These are phyloP conservation scores for Chloroceryle amazona DNA, from an alignment of 2,797 vertebrate genomes.

Conservation along the genomic window DNA sequence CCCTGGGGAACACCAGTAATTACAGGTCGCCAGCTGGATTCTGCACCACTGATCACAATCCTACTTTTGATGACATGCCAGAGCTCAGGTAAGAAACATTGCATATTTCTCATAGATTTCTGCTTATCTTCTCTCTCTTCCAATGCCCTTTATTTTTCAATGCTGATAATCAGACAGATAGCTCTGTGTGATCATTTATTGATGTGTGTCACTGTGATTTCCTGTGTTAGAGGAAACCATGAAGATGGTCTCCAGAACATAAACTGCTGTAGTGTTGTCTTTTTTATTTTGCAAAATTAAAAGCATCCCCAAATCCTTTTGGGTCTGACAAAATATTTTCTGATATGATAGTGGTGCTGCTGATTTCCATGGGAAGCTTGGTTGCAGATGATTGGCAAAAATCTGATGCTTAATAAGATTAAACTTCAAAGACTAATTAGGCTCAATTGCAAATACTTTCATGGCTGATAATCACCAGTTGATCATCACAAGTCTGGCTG, in stretches of 20 bases:
- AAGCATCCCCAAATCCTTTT: not conserved
- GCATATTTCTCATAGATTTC: not conserved
- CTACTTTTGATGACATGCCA: not conserved
- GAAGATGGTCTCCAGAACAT: not conserved
- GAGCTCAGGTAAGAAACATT: not conserved
- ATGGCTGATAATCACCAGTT: conserved; percentile 13
- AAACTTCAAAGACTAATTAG: conserved; percentile 28
- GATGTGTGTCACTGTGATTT: not conserved
- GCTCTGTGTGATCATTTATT: not conserved
- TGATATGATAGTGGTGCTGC: not conserved
- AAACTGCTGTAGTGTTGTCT: not conserved
- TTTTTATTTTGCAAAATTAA: not conserved
- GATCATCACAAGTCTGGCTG: not conserved
- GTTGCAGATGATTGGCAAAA: not conserved
- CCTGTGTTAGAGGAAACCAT: not conserved
- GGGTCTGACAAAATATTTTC: not conserved
- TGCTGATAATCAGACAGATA: not conserved
- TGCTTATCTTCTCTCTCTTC: not conserved
- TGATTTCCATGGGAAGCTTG: not conserved
- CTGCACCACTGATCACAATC: no score
- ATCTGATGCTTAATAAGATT: conserved; percentile 14
- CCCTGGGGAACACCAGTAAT: no score
- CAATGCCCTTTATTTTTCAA: not conserved
- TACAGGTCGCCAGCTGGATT: no score
- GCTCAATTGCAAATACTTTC: not conserved